Evolutionary conservation across 2,888 invertebrate genomes (phyloP), one percentile per base, ranked within the genome.

Genomic region (Harmothoe impar): DNA sequence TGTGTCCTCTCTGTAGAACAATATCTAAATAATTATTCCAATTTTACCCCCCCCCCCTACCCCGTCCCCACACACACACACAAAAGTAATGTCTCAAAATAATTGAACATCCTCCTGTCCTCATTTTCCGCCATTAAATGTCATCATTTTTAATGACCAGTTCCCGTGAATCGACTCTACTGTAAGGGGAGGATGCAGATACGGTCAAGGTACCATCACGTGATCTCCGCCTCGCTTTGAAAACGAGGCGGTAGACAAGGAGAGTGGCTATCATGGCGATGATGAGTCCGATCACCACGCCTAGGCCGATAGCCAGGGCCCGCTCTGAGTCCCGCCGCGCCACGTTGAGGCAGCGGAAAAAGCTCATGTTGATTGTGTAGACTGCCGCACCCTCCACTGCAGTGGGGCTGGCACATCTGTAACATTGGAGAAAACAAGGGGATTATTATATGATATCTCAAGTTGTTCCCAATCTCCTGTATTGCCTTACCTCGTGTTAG

Each of bases 161-260:
- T 31, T 86, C 86, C 31, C 86, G 52, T 25, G 86, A 86, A 29
- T 86, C 86, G 5, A 86, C 86, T 29, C 86, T 52, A 29, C 54
- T 54, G 54, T 86, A 86, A n/a, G 86, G 86, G 20, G 86, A 86
- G 29, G 86, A 86, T 10, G 86, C 86, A 7, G 86, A 25, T n/a
- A 86, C 86, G 52, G 54, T 54, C 5, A 86, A 54, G 17, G 86
- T 52, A 0, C 86, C 86, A 29, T 86, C 86, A 25, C 86, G 52
- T 54, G 86, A 51, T 54, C 86, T 17, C 33, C 86, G 86, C 86
- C 86, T 86, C 54, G 86, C 86, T 54, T 56, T 86, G 86, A 86
- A 86, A 54, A 86, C 86, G 86, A 86, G 54, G 52, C 86, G 52
- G 86, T 86, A 86, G 86, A 86, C 86, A 29, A 86, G 54, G 86